phyloP scores from a whole-genome alignment of 2,113 vertebrate genomes.

The Bothrops jararaca region DNA sequence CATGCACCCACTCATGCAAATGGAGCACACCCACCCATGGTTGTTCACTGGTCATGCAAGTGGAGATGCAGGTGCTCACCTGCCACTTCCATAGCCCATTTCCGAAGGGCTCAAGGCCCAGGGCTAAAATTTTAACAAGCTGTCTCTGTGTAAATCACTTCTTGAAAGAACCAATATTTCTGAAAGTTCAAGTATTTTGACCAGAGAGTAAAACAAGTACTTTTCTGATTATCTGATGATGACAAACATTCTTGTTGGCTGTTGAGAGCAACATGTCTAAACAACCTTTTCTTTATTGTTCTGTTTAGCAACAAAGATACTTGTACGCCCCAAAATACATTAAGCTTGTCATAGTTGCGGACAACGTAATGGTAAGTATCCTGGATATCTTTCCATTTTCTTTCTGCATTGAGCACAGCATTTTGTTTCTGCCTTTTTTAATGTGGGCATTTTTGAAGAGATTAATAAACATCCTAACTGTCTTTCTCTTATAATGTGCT shows the following conservation, averaged over 20 bases:
- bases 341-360: slow-evolving; percentile 70
- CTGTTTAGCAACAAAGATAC: slow-evolving; percentile 56
- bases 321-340: slow-evolving; percentile 56
- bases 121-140: background rate
- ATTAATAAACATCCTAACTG: background rate
- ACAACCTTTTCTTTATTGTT: background rate
- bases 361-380: slow-evolving; percentile 68
- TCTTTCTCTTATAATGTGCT: background rate
- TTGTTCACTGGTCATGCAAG: background rate
- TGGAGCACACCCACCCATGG: background rate
- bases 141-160: background rate
- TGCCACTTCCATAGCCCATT: no score
- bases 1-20: background rate
- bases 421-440: background rate
- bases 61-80: background rate
- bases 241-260: accelerated
- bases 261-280: accelerated
- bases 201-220: no score
- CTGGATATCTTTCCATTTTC: background rate
- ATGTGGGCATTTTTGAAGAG: background rate
- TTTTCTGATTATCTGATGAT: background rate
- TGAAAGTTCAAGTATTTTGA: no score
- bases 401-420: background rate
- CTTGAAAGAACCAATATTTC: background rate
- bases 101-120: no score